Percentiles rank a stretch among this genome's conserved stretches.
Evolutionary conservation across 2,888 invertebrate genomes (phyloP).

Genomic region (Dinocampus coccinellae): DNA sequence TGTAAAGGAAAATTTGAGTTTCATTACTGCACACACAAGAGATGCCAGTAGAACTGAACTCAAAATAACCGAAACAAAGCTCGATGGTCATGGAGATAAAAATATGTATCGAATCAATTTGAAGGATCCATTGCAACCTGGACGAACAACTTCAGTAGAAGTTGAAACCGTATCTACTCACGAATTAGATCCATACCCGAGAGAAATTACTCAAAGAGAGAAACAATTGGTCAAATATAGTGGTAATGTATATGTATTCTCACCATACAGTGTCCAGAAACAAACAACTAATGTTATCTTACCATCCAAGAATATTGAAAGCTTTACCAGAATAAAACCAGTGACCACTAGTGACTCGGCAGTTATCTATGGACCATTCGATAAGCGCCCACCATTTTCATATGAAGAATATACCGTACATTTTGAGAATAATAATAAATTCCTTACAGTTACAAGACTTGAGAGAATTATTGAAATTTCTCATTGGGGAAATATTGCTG

Average conservation of each 20-base stretch:
- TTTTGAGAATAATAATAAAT: slow-evolving; percentile 96
- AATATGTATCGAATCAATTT: slow-evolving; percentile 74
- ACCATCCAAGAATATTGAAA: slow-evolving; percentile 84
- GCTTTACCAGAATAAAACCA: slow-evolving; percentile 86
- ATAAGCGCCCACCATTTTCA: slow-evolving; percentile 76
- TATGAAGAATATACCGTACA: slow-evolving; percentile 83
- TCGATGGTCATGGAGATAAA: slow-evolving; percentile 70
- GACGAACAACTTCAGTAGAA: slow-evolving; percentile 73
- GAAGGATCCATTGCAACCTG: slow-evolving; percentile 74
- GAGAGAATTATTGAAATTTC: slow-evolving; percentile 94
- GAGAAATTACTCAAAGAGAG: slow-evolving; percentile 90
- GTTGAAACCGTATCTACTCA: slow-evolving; percentile 84
- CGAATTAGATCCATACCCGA: slow-evolving; percentile 86
- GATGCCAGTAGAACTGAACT: slow-evolving; percentile 64
- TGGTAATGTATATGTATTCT: slow-evolving; percentile 86
- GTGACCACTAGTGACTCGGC: slow-evolving; percentile 82
- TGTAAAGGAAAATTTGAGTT: slow-evolving; percentile 78
- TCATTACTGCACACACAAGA: slow-evolving; percentile 74
- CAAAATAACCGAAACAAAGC: slow-evolving; percentile 69
- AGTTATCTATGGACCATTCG: slow-evolving; percentile 92
- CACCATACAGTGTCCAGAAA: slow-evolving; percentile 83
- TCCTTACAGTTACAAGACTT: slow-evolving; percentile 90
- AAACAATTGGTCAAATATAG: slow-evolving; percentile 91
- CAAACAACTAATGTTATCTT: slow-evolving; percentile 87
- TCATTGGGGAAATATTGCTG: slow-evolving; percentile 99